A percentile compares a stretch with the other conserved stretches of the same genome.
Evolutionary conservation across 2,888 invertebrate genomes (phyloP).

Genomic region (Neoitamus cyanurus): DNA sequence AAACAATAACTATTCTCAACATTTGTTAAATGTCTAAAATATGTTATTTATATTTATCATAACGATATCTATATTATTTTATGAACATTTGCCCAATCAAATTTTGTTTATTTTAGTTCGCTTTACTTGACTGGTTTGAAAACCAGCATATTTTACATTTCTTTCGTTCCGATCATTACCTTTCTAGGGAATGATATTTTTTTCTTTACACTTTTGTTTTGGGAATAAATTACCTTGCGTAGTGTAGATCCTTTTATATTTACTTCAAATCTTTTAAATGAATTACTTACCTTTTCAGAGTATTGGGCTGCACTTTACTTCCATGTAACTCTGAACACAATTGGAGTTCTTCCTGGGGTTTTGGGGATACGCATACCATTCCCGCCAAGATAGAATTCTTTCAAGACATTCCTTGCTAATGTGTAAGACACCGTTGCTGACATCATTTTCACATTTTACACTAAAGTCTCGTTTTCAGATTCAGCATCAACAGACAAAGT

Average conservation of each 20-base stretch:
- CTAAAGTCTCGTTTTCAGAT: slow-evolving; percentile 7
- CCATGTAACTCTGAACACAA: slow-evolving; percentile 16
- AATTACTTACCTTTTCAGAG: slow-evolving; percentile 42
- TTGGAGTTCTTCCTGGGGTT: background rate
- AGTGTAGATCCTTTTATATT: background rate
- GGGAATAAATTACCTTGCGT: background rate
- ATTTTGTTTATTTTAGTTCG: too few relatives aligned
- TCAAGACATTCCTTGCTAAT: background rate
- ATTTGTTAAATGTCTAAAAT: too few relatives aligned
- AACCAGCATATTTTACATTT: too few relatives aligned
- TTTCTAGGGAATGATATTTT: too few relatives aligned
- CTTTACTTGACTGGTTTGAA: too few relatives aligned
- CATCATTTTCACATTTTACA: slow-evolving; percentile 6
- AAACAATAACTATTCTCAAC: too few relatives aligned
- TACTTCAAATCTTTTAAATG: background rate
- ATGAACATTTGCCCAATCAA: too few relatives aligned
- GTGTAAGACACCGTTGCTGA: background rate
- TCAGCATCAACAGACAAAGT: background rate
- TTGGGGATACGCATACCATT: background rate
- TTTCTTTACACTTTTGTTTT: background rate
- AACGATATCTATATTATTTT: too few relatives aligned
- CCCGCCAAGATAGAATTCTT: slow-evolving; percentile 7
- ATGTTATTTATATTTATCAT: too few relatives aligned
- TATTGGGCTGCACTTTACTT: slow-evolving; percentile 47
- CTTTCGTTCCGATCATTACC: background rate